Evolutionary conservation across 2,888 invertebrate species (phyloP).

Genomic region (Phymatocera aterrima): DNA sequence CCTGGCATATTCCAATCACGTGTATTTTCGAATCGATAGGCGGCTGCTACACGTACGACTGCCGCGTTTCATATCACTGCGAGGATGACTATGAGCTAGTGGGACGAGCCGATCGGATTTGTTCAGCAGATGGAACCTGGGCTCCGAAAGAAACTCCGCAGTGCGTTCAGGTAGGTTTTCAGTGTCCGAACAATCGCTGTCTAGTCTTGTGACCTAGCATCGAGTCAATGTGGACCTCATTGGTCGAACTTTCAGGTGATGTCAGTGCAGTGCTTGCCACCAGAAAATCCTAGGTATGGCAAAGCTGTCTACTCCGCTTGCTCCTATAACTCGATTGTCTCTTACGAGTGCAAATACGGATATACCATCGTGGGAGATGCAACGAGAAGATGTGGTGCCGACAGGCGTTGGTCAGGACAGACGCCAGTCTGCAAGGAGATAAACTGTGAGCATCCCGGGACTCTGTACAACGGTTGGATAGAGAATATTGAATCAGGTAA

Average conservation of each 20-base stretch:
- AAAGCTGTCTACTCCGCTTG: slow-evolving; percentile 94
- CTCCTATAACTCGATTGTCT: slow-evolving; percentile 96
- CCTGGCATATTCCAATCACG: not conserved
- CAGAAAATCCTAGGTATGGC: slow-evolving; percentile 94
- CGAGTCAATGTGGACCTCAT: not conserved
- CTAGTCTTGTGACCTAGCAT: not conserved
- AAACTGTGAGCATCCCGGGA: slow-evolving; percentile 96
- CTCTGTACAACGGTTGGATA: slow-evolving; percentile 96
- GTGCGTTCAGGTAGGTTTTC: slow-evolving; percentile 82
- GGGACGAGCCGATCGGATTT: slow-evolving; percentile 90
- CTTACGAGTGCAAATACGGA: slow-evolving; percentile 97
- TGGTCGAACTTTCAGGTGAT: slow-evolving; percentile 77
- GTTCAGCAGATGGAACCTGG: slow-evolving; percentile 95
- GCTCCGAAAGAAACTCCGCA: slow-evolving; percentile 92
- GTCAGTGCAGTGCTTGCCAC: slow-evolving; percentile 95
- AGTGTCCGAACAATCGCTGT: not conserved
- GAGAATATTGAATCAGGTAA: slow-evolving; percentile 87
- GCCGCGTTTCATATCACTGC: slow-evolving; percentile 93
- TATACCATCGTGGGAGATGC: slow-evolving; percentile 93
- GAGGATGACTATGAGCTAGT: slow-evolving; percentile 95
- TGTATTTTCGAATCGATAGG: slow-evolving; percentile 69
- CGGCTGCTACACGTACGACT: slow-evolving; percentile 94
- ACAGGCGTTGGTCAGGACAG: slow-evolving; percentile 96
- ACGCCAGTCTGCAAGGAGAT: slow-evolving; percentile 97
- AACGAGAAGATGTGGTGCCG: slow-evolving; percentile 94